phyloP scores from a whole-genome alignment of 2,888 invertebrate genomes.

The Scelioninae gen. 1 region DNA sequence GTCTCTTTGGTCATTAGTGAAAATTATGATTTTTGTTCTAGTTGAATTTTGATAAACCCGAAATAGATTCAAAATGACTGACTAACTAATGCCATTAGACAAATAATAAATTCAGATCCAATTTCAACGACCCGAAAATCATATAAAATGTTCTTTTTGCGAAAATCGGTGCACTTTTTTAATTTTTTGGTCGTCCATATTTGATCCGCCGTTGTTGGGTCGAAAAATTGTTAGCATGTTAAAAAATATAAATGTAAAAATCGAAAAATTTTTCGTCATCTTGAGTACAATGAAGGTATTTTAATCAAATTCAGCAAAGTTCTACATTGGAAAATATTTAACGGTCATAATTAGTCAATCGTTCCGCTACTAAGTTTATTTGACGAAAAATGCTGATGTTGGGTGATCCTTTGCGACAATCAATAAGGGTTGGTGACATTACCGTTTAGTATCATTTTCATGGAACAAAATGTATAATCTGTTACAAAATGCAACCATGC shows the following conservation, averaged over 20 bases:
- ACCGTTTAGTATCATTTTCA: slow-evolving; percentile 58
- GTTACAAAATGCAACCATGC: slow-evolving; percentile 74
- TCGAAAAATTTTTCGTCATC: slow-evolving; percentile 26
- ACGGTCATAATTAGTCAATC: slow-evolving; percentile 41
- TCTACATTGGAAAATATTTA: slow-evolving; percentile 18
- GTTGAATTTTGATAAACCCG: too few relatives aligned
- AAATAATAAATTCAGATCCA: too few relatives aligned
- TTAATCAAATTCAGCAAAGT: slow-evolving; percentile 23
- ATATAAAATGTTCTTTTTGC: too few relatives aligned
- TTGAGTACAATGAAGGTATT: background rate
- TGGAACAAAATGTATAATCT: slow-evolving; percentile 81
- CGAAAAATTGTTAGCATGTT: slow-evolving; percentile 7
- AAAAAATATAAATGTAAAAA: slow-evolving; percentile 7
- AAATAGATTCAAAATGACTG: too few relatives aligned
- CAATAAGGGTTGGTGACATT: slow-evolving; percentile 58
- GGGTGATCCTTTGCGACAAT: slow-evolving; percentile 16
- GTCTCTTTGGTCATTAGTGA: too few relatives aligned
- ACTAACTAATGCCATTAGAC: too few relatives aligned
- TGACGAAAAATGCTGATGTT: background rate
- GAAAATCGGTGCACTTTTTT: too few relatives aligned
- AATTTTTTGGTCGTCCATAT: too few relatives aligned
- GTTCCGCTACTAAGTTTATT: slow-evolving; percentile 42
- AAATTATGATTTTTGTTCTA: too few relatives aligned
- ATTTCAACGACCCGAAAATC: too few relatives aligned
- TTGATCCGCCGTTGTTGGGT: too few relatives aligned